Conservation (phyloP, 2,797 vertebrate species). For the Molothrus ater region DNA sequence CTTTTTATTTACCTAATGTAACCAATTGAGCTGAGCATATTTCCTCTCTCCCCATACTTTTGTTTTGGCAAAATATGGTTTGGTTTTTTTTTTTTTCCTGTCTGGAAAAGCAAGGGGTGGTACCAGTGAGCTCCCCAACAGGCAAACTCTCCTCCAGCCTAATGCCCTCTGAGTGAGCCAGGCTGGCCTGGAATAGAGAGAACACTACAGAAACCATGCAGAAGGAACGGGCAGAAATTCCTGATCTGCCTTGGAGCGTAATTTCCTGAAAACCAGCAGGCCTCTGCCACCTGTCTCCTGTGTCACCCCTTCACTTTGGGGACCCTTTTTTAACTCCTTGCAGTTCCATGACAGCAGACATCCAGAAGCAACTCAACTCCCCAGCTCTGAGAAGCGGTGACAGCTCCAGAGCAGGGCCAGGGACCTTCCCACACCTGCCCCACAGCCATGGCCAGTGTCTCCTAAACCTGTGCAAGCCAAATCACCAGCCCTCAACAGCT, state of each 20-base stretch:
- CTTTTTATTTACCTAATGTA: neutral
- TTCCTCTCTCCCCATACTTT: neutral
- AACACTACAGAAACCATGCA: neutral
- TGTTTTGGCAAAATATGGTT: neutral
- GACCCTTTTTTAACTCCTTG: neutral
- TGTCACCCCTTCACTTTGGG: neutral
- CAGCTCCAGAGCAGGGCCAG: neutral
- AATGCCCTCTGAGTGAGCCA: neutral
- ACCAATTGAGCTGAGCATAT: neutral
- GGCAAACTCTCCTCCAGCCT: neutral
- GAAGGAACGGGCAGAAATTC: neutral
- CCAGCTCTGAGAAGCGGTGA: neutral
- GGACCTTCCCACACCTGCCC: neutral
- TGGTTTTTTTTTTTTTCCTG: neutral
- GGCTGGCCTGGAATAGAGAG: rapidly evolving
- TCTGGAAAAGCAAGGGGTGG: neutral
- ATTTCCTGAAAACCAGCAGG: neutral
- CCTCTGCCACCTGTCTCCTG: neutral
- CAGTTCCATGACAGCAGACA: neutral
- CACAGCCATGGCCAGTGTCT: neutral
- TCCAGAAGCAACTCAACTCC: neutral
- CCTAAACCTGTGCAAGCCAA: neutral
- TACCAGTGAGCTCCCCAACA: neutral
- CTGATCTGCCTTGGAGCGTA: neutral
- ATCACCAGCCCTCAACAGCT: neutral